Evolutionary conservation across 2,797 vertebrate species (phyloP), one percentile per base, ranked within the genome.

Genomic region (Lutjanus campechanus): DNA sequence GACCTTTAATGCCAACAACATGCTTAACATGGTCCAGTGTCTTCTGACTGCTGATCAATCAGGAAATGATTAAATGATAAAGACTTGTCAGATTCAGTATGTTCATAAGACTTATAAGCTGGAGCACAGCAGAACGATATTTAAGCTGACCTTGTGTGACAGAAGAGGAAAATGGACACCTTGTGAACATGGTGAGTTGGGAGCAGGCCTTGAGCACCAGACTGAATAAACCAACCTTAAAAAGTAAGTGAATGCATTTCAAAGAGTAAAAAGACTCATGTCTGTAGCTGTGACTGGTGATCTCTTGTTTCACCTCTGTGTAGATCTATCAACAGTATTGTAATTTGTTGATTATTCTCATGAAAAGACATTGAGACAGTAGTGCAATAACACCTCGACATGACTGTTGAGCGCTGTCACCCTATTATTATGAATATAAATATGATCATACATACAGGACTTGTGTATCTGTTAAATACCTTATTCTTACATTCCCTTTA

Each of bases 331-430:
- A 87, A 89, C 92, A 80, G 93, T 94, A 90, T 91, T 89, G 93
- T 93, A 87, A 83, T 90, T 87, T 90, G 89, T 94, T 93, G 89
- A 91, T 93, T 91, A 92, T 92, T 91, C 91, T 93, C 82, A 91
- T 91, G 43, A 90, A 84, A 92, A 92, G 90, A 94, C 89, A 84
- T 93, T 93, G 83, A 93, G 91, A 94, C 94, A 89, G 91, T 94
- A 91, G 92, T 95, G 94, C 89, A 93, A 95, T 93, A 94, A 94
- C 93, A 94, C 89, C 92, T 94, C 89, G 19, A 88, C 90, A 43
- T 89, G 84, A 90, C 85, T 91, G 93, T 89, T 86, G 91, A 90
- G 88, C 61, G 63, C 83, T 82, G 89, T 94, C 91, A 85, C 67
- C 82, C 80, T 85, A 68, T 59, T 86, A 84, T 87, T 86, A 84